These are phyloP conservation scores for Brachylomia viminalis DNA, from an alignment of 2,888 invertebrate genomes.

Conservation along the genomic window DNA sequence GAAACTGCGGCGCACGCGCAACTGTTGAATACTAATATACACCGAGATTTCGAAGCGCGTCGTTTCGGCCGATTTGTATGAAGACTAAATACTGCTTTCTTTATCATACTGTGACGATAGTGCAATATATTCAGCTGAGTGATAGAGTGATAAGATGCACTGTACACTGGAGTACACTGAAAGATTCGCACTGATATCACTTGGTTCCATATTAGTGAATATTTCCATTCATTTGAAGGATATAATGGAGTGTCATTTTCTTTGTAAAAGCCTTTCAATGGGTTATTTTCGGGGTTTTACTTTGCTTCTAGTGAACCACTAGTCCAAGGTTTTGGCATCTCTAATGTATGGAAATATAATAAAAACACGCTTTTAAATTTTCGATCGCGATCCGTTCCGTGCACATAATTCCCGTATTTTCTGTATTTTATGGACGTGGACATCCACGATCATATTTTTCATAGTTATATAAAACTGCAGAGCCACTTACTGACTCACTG, in stretches of 20 bases:
- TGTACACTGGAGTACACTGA: constrained; percentile 31
- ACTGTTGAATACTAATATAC: no score
- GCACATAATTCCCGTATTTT: neutral
- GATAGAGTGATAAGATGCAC: constrained; percentile 51
- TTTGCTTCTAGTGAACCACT: neutral
- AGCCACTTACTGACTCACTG: no score
- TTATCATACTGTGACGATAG: neutral
- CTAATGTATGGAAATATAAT: neutral
- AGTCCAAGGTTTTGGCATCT: neutral
- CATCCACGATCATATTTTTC: neutral
- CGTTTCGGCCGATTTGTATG: no score
- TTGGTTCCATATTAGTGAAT: constrained; percentile 17
- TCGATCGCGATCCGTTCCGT: neutral
- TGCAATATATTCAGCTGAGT: constrained; percentile 34
- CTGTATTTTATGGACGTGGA: neutral
- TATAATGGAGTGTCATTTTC: constrained; percentile 5
- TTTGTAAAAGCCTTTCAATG: neutral
- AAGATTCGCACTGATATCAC: constrained; percentile 40
- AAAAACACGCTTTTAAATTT: neutral
- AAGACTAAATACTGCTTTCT: no score
- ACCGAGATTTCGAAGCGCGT: no score
- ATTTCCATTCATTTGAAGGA: constrained; percentile 19
- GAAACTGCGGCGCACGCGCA: no score
- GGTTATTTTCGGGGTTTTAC: neutral
- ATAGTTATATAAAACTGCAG: no score